These are phyloP conservation scores for Poecilobothrus nobilitatus DNA, from an alignment of 2,888 invertebrate genomes.

Conservation along the genomic window DNA sequence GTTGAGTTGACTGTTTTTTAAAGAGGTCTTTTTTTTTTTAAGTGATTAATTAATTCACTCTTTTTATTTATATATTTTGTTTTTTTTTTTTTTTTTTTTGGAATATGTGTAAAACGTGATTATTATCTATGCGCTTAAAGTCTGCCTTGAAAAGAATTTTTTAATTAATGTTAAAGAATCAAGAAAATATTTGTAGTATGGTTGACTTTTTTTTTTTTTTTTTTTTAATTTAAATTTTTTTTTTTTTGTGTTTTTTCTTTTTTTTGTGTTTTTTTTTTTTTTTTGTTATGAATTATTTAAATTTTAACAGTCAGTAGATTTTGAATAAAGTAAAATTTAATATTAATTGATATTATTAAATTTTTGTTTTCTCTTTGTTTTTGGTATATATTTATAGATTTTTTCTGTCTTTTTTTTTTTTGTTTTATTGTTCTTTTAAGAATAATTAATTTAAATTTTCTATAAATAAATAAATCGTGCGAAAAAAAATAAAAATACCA, in stretches of 20 bases:
- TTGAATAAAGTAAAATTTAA: background rate
- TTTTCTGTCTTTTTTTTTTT: no score
- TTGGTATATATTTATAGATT: no score
- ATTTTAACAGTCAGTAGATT: no score
- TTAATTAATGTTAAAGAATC: no score
- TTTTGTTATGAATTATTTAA: no score
- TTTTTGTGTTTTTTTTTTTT: no score
- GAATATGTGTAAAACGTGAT: background rate
- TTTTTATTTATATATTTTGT: background rate
- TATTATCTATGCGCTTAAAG: background rate
- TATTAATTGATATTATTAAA: background rate
- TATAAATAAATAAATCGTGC: background rate
- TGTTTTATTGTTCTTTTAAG: no score
- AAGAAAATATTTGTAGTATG: background rate
- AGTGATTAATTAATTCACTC: slow-evolving; percentile 2
- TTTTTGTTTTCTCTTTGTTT: no score
- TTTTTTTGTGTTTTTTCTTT: background rate
- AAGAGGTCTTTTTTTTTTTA: background rate
- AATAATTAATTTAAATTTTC: background rate
- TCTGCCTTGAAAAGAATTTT: background rate
- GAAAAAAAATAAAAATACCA: background rate
- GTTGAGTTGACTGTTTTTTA: background rate
- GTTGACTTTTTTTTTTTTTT: background rate
- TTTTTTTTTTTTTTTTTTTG: no score
- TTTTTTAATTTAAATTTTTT: slow-evolving; percentile 1